Evolutionary conservation across 1,140 invertebrate species (phyloP), one percentile per base, ranked within the genome.

Genomic region (Drosophila paulistorum): DNA sequence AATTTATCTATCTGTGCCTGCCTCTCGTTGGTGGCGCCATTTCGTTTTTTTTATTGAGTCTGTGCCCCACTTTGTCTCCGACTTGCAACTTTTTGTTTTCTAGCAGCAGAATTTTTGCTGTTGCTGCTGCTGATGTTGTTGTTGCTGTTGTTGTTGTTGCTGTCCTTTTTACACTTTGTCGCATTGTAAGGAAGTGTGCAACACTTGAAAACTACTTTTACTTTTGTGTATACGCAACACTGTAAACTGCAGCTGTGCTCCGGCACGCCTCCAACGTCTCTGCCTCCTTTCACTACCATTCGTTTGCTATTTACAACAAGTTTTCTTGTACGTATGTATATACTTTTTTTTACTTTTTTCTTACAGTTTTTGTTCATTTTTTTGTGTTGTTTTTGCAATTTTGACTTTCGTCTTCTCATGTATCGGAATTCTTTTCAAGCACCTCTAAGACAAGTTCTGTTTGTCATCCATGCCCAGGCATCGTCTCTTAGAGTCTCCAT

Each of bases 121-220:
- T 37, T 41, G 37, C 11, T 39, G 10, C 64, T 74, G 67, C 41
- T 61, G 71, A 26, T 51, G 60, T 26, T 63, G 51, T 37, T 41
- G 37, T 5, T 39, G 13, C 60, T 74, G 65, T 48, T 61, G 71
- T 51, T 41, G 13, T 66, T 74, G 67, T 35, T 61, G 71, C 42
- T 83, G 81, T 76, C 60, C 72, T 80, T 84, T 80, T 84, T 85
- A 68, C 77, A 80, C 70, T 84, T 81, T 86, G 81, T 85, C 78
- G 81, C 81, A 85, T 85, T 81, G 81, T 72, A 71, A 77, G 78
- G 75, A 82, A 82, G 83, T 72, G 82, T 79, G 75, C 68, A 65
- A 35, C 82, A 86, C 82, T 85, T 76, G 79, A 87, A 65, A 75
- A 86, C 79, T 82, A 86, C 82, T 86, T 86, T 86, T 86, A 87